phyloP scores from a whole-genome alignment of 2,113 vertebrate genomes.

The Petrocephalus zakoni region DNA sequence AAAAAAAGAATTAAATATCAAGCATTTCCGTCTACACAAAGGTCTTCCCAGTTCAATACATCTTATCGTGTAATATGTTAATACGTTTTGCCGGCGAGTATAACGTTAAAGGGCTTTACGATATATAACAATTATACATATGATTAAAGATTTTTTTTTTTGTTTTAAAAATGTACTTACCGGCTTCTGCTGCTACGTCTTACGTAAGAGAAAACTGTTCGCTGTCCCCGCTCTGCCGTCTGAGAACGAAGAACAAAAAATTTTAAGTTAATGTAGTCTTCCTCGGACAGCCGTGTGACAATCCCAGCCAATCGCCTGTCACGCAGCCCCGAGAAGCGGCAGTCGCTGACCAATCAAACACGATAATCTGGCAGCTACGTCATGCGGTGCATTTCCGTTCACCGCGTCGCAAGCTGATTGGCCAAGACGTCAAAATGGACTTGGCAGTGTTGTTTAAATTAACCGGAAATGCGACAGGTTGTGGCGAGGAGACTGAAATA shows the following conservation, averaged over 20 bases:
- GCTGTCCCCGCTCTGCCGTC: slow-evolving; percentile 8
- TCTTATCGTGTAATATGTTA: not conserved
- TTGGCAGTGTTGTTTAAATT: not conserved
- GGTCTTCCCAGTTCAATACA: not conserved
- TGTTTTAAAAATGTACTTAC: not conserved
- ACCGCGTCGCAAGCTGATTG: slow-evolving; percentile 18
- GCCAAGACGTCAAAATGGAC: not conserved
- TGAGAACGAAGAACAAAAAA: not conserved
- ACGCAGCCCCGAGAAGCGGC: not conserved
- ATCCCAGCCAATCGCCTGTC: not conserved
- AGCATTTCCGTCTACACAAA: not conserved
- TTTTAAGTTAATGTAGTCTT: not conserved
- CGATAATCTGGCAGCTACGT: not conserved
- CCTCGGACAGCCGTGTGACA: not conserved
- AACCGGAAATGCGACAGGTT: not conserved
- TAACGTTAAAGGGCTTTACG: not conserved
- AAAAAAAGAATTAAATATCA: not conserved
- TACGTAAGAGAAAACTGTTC: not conserved
- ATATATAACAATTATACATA: not conserved
- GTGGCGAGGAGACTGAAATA: slow-evolving; percentile 11
- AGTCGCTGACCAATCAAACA: not conserved
- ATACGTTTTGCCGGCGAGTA: not conserved
- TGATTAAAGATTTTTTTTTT: no score
- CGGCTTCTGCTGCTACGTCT: not conserved
- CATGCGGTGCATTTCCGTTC: not conserved